Conservation (phyloP, 2,113 vertebrate species). For the Atrichornis clamosus region DNA sequence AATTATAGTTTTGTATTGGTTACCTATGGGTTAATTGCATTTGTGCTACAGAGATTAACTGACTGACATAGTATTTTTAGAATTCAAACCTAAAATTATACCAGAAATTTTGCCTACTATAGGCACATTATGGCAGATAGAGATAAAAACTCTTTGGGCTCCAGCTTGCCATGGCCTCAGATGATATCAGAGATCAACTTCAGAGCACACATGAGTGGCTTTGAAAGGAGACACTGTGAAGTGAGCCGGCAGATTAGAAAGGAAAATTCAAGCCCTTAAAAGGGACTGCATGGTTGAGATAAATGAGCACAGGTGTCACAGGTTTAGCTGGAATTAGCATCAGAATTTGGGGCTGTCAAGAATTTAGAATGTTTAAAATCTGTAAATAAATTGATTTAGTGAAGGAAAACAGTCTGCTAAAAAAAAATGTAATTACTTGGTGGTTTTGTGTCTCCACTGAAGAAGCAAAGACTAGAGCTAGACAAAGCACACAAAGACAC, state of each 20-base stretch:
- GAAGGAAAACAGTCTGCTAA: neutral
- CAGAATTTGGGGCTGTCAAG: neutral
- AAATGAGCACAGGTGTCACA: slow-evolving; percentile 7
- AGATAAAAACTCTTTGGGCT: neutral
- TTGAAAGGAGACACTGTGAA: neutral
- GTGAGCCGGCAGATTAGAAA: neutral
- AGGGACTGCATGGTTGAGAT: neutral
- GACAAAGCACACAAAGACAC: neutral
- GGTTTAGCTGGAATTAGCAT: neutral
- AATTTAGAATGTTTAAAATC: neutral
- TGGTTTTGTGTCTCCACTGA: neutral
- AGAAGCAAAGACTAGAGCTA: neutral
- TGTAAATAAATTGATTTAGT: neutral
- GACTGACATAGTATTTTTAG: neutral
- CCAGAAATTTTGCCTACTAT: neutral
- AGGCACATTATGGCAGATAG: neutral
- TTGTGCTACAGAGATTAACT: neutral
- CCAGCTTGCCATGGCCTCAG: neutral
- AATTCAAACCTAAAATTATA: neutral
- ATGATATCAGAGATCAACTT: neutral
- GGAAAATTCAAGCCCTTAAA: slow-evolving; percentile 7
- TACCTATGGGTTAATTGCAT: neutral
- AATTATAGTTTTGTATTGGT: neutral
- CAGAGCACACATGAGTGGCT: neutral
- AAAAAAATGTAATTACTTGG: neutral